A percentile compares a stretch with the other conserved stretches of the same genome.
Conservation (phyloP, 2,888 invertebrate genomes). For the Mamestra brassicae region DNA sequence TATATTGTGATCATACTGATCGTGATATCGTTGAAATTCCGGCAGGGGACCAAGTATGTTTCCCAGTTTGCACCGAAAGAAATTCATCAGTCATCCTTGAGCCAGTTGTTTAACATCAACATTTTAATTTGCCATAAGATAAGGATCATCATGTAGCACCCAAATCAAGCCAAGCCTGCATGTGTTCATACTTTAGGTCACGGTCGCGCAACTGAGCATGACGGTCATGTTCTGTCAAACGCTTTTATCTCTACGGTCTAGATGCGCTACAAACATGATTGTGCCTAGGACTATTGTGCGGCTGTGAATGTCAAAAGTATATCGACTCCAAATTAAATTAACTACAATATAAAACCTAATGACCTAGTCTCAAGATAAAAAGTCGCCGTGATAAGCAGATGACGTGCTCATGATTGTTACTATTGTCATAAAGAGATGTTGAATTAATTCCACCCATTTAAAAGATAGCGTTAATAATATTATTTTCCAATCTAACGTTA, state of each 20-base stretch:
- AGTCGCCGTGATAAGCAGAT: slow-evolving; percentile 25
- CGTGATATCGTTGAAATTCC: not conserved
- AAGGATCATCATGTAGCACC: slow-evolving; percentile 8
- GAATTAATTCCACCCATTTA: slow-evolving; percentile 1
- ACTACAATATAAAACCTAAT: slow-evolving; percentile 22
- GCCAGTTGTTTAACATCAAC: not conserved
- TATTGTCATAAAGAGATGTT: slow-evolving; percentile 7
- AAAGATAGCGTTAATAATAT: slow-evolving; percentile 29
- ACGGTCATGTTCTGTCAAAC: slow-evolving; percentile 56
- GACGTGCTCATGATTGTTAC: slow-evolving; percentile 16
- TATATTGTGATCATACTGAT: not conserved
- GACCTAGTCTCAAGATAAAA: slow-evolving; percentile 35
- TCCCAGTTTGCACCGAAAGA: not conserved
- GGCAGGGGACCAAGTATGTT: not conserved
- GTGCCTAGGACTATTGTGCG: slow-evolving; percentile 25
- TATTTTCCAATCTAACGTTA: slow-evolving; percentile 31
- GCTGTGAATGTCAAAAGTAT: slow-evolving; percentile 16
- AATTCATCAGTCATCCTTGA: not conserved
- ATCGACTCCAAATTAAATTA: slow-evolving; percentile 22
- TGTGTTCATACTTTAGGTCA: slow-evolving; percentile 32
- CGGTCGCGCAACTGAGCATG: slow-evolving; percentile 47
- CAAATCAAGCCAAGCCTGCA: slow-evolving; percentile 27
- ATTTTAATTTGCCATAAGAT: slow-evolving; percentile 8
- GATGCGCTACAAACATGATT: slow-evolving; percentile 40
- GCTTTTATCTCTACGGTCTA: slow-evolving; percentile 54